Evolutionary conservation across 1,140 invertebrate genomes (phyloP), one percentile per base, ranked within the genome.

Genomic region (Brachionus paranguensis): DNA sequence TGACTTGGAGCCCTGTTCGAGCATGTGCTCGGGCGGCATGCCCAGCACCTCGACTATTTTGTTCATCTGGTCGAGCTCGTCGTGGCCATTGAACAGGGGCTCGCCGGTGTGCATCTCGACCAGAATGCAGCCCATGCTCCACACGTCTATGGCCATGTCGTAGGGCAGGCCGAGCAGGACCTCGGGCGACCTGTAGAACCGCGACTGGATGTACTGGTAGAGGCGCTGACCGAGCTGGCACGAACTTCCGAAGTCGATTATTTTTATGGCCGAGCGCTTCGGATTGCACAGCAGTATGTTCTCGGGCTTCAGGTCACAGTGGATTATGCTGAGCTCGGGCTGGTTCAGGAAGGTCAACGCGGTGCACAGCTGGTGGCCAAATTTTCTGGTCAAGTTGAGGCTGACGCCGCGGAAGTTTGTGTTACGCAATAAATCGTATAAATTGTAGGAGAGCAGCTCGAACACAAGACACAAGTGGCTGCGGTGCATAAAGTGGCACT

Each of bases 101-200:
- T 99, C 97, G 83, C 98, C 98, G 20, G 97, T 99, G 90, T 99
- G 98, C 97, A 99, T 99, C 92, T 99, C 98, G 14, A 99, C 96
- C 86, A 99, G 92, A 88, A 99, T 99, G 91, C 98, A 99, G 2
- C 91, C 91, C 64, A 92, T 86, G 76, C 89, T 90, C 91, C 91
- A 91, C 89, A 92, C 91, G 86, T 91, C 91, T 83, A 91, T 91
- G 83, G 90, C 90, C 79, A 90, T 88, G 85, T 91, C 91, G 85
- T 91, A 91, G 7, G 91, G 89, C 64, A 90, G 88, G 1, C 89
- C 89, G 43, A 90, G 85, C 78, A 90, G 86, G 11, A 90, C 90
- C 85, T 91, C 91, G 0, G 91, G 91, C 53, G 91, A 99, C 86
- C 98, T 93, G 91, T 99, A 99, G 91, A 99, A 99, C 89, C 98